Percentiles rank a stretch among this genome's conserved stretches.
phyloP scores from a whole-genome alignment of 1,140 invertebrate species.

The Chlorops oryzae region DNA sequence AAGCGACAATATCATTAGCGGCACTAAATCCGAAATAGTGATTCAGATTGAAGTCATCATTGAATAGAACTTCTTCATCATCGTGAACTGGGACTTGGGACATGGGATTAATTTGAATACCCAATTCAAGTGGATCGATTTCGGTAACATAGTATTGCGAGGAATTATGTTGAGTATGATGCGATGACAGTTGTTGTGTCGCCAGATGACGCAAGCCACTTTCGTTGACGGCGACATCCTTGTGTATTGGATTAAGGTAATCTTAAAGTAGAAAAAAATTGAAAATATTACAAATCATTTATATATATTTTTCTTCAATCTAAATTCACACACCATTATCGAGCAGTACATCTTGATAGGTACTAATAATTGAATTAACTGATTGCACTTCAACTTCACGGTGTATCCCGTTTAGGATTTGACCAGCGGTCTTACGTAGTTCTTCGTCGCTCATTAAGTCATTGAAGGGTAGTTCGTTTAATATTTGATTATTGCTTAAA shows the following conservation, averaged over 20 bases:
- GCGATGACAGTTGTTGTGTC: background rate
- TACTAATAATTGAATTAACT: conserved; percentile 42
- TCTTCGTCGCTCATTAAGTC: conserved; percentile 41
- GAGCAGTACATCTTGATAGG: conserved; percentile 40
- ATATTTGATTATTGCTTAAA: background rate
- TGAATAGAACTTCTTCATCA: conserved; percentile 44
- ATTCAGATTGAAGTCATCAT: conserved; percentile 46
- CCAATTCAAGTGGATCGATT: conserved; percentile 47
- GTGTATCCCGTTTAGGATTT: conserved; percentile 49
- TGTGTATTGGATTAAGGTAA: conserved; percentile 50
- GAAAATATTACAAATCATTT: too few species aligned
- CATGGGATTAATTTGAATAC: conserved; percentile 45
- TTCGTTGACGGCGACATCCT: conserved; percentile 47
- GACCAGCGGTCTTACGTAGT: conserved; percentile 47
- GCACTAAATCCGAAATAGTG: conserved; percentile 47
- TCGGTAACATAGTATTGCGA: conserved; percentile 45
- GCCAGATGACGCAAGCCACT: conserved; percentile 34
- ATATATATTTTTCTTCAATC: background rate
- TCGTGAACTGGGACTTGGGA: conserved; percentile 21
- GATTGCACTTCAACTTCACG: conserved; percentile 50
- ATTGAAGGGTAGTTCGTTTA: conserved; percentile 30
- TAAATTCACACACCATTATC: conserved; percentile 42
- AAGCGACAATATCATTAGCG: conserved; percentile 44
- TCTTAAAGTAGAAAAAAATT: too few species aligned
- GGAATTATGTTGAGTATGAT: background rate